Evolutionary conservation across 2,113 vertebrate genomes (phyloP).

Genomic region (Lycaon pictus): DNA sequence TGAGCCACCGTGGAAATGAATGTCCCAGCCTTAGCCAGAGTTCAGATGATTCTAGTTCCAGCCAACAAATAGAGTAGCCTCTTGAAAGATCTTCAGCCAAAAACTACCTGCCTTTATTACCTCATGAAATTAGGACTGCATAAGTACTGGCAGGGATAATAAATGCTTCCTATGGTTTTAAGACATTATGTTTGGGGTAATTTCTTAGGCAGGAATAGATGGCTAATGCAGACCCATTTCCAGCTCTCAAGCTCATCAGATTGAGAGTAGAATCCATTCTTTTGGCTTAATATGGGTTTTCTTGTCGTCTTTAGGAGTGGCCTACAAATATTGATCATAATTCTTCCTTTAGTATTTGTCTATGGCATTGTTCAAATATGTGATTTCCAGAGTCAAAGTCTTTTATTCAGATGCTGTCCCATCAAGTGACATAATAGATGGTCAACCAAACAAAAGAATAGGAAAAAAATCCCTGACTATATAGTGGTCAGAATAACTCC

Average conservation of each 20-base stretch:
- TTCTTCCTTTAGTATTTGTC: not conserved
- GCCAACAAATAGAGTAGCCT: not conserved
- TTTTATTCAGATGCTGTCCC: not conserved
- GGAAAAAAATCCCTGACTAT: not conserved
- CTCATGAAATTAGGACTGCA: not conserved
- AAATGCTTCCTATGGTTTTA: not conserved
- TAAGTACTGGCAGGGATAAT: not conserved
- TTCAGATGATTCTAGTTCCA: not conserved
- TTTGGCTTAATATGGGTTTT: not conserved
- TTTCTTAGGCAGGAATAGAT: not conserved
- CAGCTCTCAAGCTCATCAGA: not conserved
- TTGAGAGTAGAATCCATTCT: not conserved
- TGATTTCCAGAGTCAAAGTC: not conserved
- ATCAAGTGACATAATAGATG: not conserved
- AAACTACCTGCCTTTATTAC: not conserved
- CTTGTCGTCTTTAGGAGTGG: not conserved
- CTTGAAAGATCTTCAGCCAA: not conserved
- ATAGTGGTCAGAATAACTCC: not conserved
- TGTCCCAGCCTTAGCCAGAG: not conserved
- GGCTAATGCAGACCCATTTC: fast-evolving
- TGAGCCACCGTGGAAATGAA: fast-evolving
- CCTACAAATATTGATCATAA: not conserved
- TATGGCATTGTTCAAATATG: not conserved
- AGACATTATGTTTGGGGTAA: not conserved
- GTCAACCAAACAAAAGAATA: not conserved